Evolutionary conservation across 1,140 invertebrate genomes (phyloP).

Genomic region (Papilio polytes): DNA sequence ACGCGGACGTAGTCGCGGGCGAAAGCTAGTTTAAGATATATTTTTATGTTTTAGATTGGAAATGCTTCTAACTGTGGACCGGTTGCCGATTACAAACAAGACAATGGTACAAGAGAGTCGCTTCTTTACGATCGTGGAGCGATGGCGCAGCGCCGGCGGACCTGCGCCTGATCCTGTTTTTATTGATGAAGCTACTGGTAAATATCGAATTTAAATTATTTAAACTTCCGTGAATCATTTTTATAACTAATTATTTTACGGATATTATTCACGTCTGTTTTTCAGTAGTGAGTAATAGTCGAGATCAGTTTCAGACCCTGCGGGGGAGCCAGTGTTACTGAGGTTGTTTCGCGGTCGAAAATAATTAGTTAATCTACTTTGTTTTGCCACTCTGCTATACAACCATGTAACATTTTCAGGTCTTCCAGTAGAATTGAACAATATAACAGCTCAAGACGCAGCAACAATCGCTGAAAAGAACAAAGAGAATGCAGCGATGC

Average conservation of each 20-base stretch:
- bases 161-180: slow-evolving; percentile 58
- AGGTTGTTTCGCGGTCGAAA: too few species aligned
- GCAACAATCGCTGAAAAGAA: slow-evolving; percentile 53
- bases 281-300: too few species aligned
- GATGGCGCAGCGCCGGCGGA: slow-evolving; percentile 85
- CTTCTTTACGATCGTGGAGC: slow-evolving; percentile 92
- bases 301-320: too few species aligned
- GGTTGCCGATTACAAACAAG: slow-evolving; percentile 96
- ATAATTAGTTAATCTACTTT: too few species aligned
- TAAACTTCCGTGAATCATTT: too few species aligned
- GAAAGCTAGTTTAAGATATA: too few species aligned
- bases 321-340: too few species aligned
- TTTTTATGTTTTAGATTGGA: slow-evolving; percentile 83
- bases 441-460: slow-evolving; percentile 55
- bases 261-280: too few species aligned
- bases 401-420: slow-evolving; percentile 51
- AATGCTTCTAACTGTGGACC: slow-evolving; percentile 91
- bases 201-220: too few species aligned
- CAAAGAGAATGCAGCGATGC: slow-evolving; percentile 61
- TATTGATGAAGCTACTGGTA: slow-evolving; percentile 78
- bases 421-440: slow-evolving; percentile 68
- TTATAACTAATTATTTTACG: too few species aligned
- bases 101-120: slow-evolving; percentile 96
- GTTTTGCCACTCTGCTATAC: neutral
- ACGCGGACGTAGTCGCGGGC: too few species aligned